phyloP scores from a whole-genome alignment of 2,888 invertebrate genomes.

The Nipponacmea schrenckii region DNA sequence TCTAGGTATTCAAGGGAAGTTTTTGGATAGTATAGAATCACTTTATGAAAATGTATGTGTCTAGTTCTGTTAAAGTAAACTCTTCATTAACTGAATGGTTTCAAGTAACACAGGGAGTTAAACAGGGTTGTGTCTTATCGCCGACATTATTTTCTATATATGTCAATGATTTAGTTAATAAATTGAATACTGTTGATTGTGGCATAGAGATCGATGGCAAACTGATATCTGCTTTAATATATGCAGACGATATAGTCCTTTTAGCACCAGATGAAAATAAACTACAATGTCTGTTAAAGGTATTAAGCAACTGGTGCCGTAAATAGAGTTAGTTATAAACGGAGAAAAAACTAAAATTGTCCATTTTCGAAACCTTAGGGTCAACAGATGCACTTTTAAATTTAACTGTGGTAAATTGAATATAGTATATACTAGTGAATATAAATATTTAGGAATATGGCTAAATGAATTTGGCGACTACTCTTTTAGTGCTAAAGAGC shows the following conservation, averaged over 20 bases:
- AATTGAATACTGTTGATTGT: too few relatives aligned
- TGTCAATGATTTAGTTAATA: too few relatives aligned
- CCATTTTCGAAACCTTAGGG: neutral
- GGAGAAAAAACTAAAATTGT: too few relatives aligned
- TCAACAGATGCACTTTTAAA: neutral
- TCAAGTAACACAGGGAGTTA: slow-evolving; percentile 13
- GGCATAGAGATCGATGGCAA: too few relatives aligned
- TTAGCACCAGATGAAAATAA: slow-evolving; percentile 1
- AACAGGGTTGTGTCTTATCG: slow-evolving; percentile 25
- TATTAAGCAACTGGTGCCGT: neutral
- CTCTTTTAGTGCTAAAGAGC: too few relatives aligned
- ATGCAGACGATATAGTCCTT: too few relatives aligned
- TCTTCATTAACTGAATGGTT: slow-evolving; percentile 13
- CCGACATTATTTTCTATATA: too few relatives aligned
- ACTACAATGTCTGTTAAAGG: neutral
- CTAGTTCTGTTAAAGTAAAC: slow-evolving; percentile 1
- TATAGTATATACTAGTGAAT: neutral
- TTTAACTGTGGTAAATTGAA: neutral
- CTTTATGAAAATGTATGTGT: slow-evolving; percentile 1
- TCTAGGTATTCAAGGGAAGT: too few relatives aligned
- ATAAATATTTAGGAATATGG: too few relatives aligned
- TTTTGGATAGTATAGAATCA: slow-evolving; percentile 18
- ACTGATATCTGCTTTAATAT: too few relatives aligned
- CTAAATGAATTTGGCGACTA: too few relatives aligned
- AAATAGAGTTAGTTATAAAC: neutral